phyloP scores from a whole-genome alignment of 2,797 vertebrate genomes.

The Martes flavigula region DNA sequence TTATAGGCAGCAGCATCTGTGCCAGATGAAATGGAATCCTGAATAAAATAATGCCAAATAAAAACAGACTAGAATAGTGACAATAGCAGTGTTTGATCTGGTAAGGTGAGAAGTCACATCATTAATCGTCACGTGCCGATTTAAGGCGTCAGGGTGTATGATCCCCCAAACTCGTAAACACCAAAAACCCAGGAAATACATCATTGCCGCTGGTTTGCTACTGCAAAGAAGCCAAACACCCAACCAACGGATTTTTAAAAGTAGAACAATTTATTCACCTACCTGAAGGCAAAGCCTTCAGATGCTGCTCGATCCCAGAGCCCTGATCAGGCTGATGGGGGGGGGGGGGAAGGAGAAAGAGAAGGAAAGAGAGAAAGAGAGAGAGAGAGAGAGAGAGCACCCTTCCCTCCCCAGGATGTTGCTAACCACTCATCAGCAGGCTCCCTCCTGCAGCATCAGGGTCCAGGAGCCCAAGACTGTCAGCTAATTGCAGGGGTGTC shows the following conservation, averaged over 20 bases:
- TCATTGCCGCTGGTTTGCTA: background rate
- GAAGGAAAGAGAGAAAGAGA: too few species aligned
- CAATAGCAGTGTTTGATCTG: background rate
- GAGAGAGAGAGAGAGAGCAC: too few species aligned
- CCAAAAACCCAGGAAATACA: background rate
- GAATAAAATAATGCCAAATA: background rate
- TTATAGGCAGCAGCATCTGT: background rate
- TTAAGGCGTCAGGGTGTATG: too few species aligned
- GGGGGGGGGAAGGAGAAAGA: too few species aligned
- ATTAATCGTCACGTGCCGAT: accelerated
- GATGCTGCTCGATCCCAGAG: background rate
- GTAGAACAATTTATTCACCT: background rate
- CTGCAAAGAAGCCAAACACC: background rate
- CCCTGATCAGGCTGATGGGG: background rate
- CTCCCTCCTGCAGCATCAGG: background rate
- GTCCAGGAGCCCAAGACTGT: background rate
- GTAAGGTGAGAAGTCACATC: background rate
- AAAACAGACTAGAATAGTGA: background rate
- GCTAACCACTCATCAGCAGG: too few species aligned
- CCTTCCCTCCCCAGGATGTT: background rate
- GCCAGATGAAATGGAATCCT: background rate
- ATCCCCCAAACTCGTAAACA: too few species aligned
- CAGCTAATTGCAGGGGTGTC: background rate
- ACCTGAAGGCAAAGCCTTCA: background rate
- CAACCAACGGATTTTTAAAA: background rate